Evolutionary conservation across 2,888 invertebrate species (phyloP).

Genomic region (Phortica magna): DNA sequence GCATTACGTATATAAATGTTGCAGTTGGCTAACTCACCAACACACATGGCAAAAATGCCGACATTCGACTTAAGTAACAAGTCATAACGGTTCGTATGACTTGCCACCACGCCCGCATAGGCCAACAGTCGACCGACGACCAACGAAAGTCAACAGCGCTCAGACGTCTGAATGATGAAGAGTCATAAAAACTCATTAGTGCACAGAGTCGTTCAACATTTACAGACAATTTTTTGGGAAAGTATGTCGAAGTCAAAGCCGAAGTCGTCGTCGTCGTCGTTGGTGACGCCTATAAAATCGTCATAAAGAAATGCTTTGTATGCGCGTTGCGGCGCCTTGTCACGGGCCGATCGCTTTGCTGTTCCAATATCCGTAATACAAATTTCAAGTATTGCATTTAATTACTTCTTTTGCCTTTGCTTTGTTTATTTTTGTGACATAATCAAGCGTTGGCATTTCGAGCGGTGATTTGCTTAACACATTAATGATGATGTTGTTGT

Average conservation of each 20-base stretch:
- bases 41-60: background rate
- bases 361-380: background rate
- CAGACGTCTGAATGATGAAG: background rate
- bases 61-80: slow-evolving; percentile 4
- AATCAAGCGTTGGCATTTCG: background rate
- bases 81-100: background rate
- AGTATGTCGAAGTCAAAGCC: background rate
- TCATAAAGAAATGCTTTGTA: slow-evolving; percentile 6
- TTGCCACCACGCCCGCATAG: background rate
- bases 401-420: background rate
- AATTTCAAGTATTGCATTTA: background rate
- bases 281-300: background rate
- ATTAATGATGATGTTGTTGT: background rate
- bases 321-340: background rate
- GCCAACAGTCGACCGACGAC: background rate
- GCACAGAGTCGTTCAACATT: background rate
- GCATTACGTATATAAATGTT: background rate
- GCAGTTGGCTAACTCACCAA: background rate
- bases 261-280: background rate
- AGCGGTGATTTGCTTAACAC: background rate
- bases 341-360: background rate
- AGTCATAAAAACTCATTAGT: background rate
- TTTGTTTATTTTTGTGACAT: slow-evolving; percentile 1
- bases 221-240: background rate
- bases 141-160: background rate